Base-by-base conservation (phyloP, 1,140 invertebrate species). In the Bombus confusus region DNA sequence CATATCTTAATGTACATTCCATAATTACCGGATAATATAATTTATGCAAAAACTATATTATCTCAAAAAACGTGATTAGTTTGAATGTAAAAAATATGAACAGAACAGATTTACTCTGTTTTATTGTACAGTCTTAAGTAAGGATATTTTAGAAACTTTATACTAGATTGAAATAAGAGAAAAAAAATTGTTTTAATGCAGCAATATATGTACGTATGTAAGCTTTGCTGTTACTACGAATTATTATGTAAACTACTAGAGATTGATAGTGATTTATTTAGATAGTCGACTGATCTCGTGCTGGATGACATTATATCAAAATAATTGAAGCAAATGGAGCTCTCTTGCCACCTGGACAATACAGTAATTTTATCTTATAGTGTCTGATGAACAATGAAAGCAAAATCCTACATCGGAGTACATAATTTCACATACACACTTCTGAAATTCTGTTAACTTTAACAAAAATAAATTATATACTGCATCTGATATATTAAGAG, bases 401-500 rank as follows among this genome's bases (percentile, higher is more conserved):
- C 10, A 80, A 28, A 69, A 66, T 8, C 2, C 22, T 52, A 18
- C 18, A 34, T 34, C 28, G 13, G 47, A 4, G 3, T 25, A 52
- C n/a, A 57, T n/a, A 74, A 25, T 28, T 25, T 25, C 25, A 9
- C 34, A 37, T 2, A 37, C 34, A 37, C 34, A 37, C 34, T 37
- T 97, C 91, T 97, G 96, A 96, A 94, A 95, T 82, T 94, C 92
- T 18, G 95, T 97, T 9, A 92, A 95, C 5, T 96, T 96, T 59
- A 92, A 95, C 15, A 96, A 97, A 90, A 96, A 96, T 91, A 87
- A 85, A 75, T 71, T 83, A 8, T 57, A 37, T 2, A 47, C 18
- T 31, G 25, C 43, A 66, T 15, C 34, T n/a, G 3, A 8, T 43
- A 18, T 8, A 8, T 59, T 22, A 18, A 88, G 68, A 64, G 62